Base-by-base conservation (phyloP, 2,888 invertebrate species). In the Ornithoptera alexandrae region DNA sequence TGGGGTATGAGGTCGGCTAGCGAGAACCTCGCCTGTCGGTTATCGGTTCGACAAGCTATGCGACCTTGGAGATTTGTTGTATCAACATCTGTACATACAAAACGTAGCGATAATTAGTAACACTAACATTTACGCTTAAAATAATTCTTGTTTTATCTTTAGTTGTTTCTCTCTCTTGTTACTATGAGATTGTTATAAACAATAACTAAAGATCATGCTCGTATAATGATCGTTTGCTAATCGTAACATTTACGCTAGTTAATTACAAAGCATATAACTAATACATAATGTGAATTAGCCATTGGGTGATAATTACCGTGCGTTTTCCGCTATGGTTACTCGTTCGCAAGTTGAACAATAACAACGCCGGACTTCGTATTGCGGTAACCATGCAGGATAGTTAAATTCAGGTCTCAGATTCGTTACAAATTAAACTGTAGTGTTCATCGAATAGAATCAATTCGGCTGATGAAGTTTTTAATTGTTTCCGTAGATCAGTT, bases 401-500 rank as follows among this genome's bases (percentile, higher is more conserved):
- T 60, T 60, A 36, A 60, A 60, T 60, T 60, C 18, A 60, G 36
- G 36, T 60, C 30, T 60, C 18, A 30, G 18, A 60, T 60, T 60
- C 22, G 65, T 39, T 42, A 36, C 22, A 42, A 65, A 58, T 39
- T 36, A 22, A 58, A 65, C 22, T 22, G 22, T 22, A 22, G 36
- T 17, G 42, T 46, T 65, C 18, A 46, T 39, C 18, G 65, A 57
- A 57, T 30, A 8, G 39, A 59, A 42, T 59, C 58, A 53, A 60
- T 39, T 39, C 42, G 24, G 59, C 53, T 30, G 22, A 18, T 66
- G 59, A 50, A 66, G 50, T 60, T 66, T 36, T 66, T 60, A 53
- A 66, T 60, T 60, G 59, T 60, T 66, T 60, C 66, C 66, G 60
- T 60, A n/a, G 30, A 66, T 60, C 58, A 58, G 64, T 58, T 20